phyloP scores from a whole-genome alignment of 2,113 vertebrate genomes.

The Bucco capensis region DNA sequence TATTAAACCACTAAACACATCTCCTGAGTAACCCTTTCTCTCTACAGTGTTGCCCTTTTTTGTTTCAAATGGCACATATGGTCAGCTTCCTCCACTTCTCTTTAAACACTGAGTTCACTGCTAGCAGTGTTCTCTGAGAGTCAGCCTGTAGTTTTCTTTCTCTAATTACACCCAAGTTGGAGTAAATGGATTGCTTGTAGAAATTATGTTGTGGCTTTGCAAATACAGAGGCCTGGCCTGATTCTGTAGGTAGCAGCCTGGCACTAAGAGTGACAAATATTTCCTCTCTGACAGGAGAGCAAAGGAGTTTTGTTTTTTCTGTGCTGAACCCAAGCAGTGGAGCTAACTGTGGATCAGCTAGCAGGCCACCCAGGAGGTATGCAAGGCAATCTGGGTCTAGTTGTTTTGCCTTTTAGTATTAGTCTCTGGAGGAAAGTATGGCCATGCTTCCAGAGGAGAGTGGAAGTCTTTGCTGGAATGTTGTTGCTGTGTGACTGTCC shows the following conservation, averaged over 20 bases:
- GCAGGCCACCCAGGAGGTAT: not conserved
- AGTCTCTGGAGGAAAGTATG: constrained; percentile 28
- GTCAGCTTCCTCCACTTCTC: not conserved
- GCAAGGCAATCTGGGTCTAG: not conserved
- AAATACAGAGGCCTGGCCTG: not conserved
- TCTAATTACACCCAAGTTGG: not conserved
- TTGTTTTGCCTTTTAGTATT: constrained; percentile 43
- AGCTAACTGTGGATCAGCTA: not conserved
- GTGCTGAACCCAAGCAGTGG: not conserved
- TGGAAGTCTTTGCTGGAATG: not conserved
- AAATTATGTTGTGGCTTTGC: not conserved
- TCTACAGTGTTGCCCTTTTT: not conserved
- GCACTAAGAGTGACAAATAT: not conserved
- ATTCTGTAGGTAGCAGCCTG: not conserved
- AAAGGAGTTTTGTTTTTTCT: not conserved
- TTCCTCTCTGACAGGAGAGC: not conserved
- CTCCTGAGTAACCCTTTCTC: not conserved
- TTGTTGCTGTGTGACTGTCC: not conserved
- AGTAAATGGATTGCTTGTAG: not conserved
- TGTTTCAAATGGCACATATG: not conserved
- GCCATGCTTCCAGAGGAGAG: not conserved
- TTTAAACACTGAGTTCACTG: not conserved
- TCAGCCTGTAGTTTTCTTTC: not conserved
- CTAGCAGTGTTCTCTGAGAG: not conserved
- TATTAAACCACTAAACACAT: not conserved